phyloP scores from a whole-genome alignment of 2,797 vertebrate species.

The Mallotus villosus region DNA sequence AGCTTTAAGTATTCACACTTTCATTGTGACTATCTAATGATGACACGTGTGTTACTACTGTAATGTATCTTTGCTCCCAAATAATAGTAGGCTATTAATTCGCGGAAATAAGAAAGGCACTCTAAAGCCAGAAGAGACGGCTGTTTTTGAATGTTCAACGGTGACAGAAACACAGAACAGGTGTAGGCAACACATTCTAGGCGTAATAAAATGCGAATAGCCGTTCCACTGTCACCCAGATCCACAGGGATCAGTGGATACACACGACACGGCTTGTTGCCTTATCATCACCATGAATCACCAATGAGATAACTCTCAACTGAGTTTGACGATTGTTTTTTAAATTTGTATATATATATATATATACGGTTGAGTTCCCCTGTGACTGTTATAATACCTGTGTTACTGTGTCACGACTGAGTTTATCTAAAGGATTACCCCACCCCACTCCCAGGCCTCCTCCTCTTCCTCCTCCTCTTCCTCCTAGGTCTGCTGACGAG shows the following conservation, averaged over 20 bases:
- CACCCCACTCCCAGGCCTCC: constrained; percentile 11
- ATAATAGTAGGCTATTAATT: no score
- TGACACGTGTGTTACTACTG: no score
- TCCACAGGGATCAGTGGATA: no score
- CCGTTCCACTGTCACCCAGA: no score
- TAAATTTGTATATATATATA: neutral
- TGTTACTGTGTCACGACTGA: neutral
- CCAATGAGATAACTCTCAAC: neutral
- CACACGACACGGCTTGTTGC: no score
- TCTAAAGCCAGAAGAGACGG: no score
- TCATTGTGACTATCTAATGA: neutral
- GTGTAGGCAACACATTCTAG: no score
- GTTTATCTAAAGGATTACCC: constrained; percentile 8
- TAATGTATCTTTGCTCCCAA: neutral
- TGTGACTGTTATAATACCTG: neutral
- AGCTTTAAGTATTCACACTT: neutral
- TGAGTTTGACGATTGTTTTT: no score
- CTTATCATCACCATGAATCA: neutral
- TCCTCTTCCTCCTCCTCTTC: neutral
- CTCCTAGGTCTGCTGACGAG: constrained; percentile 5
- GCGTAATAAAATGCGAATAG: no score
- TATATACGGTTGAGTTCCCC: neutral
- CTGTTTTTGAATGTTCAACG: no score
- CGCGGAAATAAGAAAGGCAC: no score
- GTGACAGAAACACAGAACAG: no score